Conservation (phyloP, 2,888 invertebrate genomes). For the Cryptocephalus primarius region DNA sequence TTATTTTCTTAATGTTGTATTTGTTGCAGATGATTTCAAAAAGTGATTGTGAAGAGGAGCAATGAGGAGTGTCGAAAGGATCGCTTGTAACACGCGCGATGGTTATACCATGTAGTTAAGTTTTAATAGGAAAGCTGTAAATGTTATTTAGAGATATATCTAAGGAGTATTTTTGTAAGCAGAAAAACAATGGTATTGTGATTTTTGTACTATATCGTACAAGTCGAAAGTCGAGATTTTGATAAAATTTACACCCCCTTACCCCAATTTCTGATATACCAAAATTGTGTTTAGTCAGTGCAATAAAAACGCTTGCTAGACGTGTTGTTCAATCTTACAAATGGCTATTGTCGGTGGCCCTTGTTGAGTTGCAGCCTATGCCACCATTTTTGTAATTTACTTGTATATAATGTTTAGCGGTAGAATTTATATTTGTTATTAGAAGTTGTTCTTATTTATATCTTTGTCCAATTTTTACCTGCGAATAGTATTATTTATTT, state of each 20-base stretch:
- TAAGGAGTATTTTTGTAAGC: too few relatives aligned
- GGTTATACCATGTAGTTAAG: too few relatives aligned
- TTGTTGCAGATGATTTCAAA: conserved; percentile 12
- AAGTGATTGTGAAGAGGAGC: conserved; percentile 14
- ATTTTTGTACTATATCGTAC: too few relatives aligned
- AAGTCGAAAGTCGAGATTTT: too few relatives aligned
- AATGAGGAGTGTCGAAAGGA: conserved; percentile 1
- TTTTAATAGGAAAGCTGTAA: too few relatives aligned
- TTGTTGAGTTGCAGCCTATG: conserved; percentile 1
- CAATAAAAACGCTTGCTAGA: conserved; percentile 28
- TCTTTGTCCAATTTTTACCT: conserved; percentile 20
- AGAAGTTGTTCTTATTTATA: conserved; percentile 10
- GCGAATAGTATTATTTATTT: conserved; percentile 26
- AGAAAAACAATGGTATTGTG: too few relatives aligned
- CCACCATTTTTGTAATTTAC: conserved; percentile 12
- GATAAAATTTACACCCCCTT: too few relatives aligned
- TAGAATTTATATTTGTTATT: neutral
- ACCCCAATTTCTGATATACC: conserved; percentile 1
- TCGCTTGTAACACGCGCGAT: too few relatives aligned
- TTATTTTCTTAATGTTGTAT: conserved; percentile 1
- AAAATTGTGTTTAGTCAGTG: conserved; percentile 20
- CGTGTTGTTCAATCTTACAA: conserved; percentile 33
- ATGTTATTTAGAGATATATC: too few relatives aligned
- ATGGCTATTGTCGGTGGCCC: conserved; percentile 19
- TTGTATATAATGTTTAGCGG: conserved; percentile 17